These are phyloP conservation scores for Leptodirus hochenwartii DNA, from an alignment of 2,888 invertebrate genomes.

Conservation along the genomic window DNA sequence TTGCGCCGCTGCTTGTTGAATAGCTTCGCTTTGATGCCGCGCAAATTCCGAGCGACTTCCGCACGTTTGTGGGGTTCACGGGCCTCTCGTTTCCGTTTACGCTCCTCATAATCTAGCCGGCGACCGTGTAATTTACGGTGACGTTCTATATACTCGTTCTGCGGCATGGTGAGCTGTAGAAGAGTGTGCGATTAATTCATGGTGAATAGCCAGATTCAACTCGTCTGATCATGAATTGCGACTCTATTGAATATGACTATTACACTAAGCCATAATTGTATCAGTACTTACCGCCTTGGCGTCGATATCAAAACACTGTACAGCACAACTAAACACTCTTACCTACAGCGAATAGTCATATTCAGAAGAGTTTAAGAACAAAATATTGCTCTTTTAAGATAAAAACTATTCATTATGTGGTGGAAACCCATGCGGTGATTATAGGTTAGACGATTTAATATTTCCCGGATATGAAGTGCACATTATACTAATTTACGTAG, in stretches of 20 bases:
- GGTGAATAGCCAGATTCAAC: constrained; percentile 24
- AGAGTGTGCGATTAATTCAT: neutral
- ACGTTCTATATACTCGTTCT: constrained; percentile 99
- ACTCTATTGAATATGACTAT: constrained; percentile 27
- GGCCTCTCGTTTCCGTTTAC: constrained; percentile 88
- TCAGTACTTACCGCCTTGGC: constrained; percentile 17
- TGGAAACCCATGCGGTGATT: too few relatives aligned
- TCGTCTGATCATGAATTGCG: constrained; percentile 7
- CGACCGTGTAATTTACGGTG: constrained; percentile 93
- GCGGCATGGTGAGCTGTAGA: constrained; percentile 57
- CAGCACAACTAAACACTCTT: constrained; percentile 4
- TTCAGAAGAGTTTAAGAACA: constrained; percentile 18
- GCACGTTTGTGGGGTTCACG: constrained; percentile 84
- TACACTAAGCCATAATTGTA: constrained; percentile 12
- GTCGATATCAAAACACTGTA: constrained; percentile 1
- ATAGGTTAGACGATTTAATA: too few relatives aligned
- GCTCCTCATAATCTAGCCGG: constrained; percentile 93
- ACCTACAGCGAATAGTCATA: constrained; percentile 22
- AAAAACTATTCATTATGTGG: constrained; percentile 1
- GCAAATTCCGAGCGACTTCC: constrained; percentile 74
- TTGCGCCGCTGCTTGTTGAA: constrained; percentile 91
- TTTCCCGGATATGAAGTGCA: too few relatives aligned
- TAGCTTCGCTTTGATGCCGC: constrained; percentile 94
- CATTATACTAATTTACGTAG: too few relatives aligned
- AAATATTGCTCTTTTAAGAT: neutral